Conservation (phyloP, 1,140 invertebrate species). For the Hyles euphorbiae region DNA sequence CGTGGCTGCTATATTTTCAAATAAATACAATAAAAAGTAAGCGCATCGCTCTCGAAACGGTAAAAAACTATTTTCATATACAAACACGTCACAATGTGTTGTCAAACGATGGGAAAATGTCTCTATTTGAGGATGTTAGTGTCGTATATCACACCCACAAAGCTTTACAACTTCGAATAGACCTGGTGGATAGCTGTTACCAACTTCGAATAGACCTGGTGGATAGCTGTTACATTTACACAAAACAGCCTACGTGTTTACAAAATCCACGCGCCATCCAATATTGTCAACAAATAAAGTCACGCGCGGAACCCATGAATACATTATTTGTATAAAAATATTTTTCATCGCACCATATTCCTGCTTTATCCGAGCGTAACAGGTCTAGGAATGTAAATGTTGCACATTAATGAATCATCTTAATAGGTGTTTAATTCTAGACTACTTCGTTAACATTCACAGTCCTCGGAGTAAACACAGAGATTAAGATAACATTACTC, state of each 20-base stretch:
- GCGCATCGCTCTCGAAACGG: conserved; percentile 28
- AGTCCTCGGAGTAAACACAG: neutral
- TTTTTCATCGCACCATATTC: too few species aligned
- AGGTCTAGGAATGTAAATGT: too few species aligned
- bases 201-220: neutral
- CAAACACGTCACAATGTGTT: conserved; percentile 45
- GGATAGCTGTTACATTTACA: conserved; percentile 4
- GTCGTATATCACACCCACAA: conserved; percentile 45
- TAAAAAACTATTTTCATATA: conserved; percentile 37
- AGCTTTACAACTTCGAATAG: neutral
- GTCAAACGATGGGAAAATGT: conserved; percentile 53
- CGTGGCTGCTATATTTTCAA: conserved; percentile 22
- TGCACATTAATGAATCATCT: too few species aligned
- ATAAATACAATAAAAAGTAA: conserved; percentile 32
- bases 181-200: neutral
- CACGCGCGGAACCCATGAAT: too few species aligned
- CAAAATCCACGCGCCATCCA: too few species aligned
- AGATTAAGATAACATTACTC: conserved; percentile 4
- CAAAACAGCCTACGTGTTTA: too few species aligned
- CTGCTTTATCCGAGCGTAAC: too few species aligned
- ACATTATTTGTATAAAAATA: too few species aligned
- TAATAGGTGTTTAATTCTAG: too few species aligned
- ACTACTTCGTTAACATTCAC: neutral
- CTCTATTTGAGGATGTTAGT: conserved; percentile 47
- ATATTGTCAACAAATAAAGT: too few species aligned